These are phyloP conservation scores for Eupithecia tripunctaria DNA, from an alignment of 2,888 invertebrate species.

Conservation along the genomic window DNA sequence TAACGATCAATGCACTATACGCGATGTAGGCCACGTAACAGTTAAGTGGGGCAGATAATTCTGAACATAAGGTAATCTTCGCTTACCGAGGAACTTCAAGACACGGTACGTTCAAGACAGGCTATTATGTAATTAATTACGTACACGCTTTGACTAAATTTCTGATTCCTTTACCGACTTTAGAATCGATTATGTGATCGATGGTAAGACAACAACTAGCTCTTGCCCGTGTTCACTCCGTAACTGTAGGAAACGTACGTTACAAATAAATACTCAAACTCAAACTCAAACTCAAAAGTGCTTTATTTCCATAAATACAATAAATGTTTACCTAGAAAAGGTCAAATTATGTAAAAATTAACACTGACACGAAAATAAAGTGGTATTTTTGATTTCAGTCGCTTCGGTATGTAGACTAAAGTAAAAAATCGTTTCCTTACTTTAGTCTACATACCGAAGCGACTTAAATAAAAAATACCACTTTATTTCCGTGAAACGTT, in stretches of 20 bases:
- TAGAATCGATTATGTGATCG: neutral
- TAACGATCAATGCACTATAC: slow-evolving; percentile 30
- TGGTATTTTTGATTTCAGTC: too few relatives aligned
- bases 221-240: neutral
- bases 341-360: too few relatives aligned
- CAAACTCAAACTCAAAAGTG: too few relatives aligned
- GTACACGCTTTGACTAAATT: neutral
- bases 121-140: neutral
- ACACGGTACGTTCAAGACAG: neutral
- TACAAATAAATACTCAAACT: too few relatives aligned
- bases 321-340: too few relatives aligned
- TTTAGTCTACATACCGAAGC: too few relatives aligned
- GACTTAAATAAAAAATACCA: too few relatives aligned
- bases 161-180: neutral
- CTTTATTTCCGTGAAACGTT: too few relatives aligned
- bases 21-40: slow-evolving; percentile 29
- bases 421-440: too few relatives aligned
- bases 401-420: too few relatives aligned
- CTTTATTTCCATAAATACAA: too few relatives aligned
- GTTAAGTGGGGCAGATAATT: slow-evolving; percentile 26
- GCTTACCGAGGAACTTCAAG: neutral
- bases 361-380: too few relatives aligned
- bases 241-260: neutral
- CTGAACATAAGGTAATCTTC: slow-evolving; percentile 16
- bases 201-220: neutral